phyloP scores from a whole-genome alignment of 2,888 invertebrate species.

The Eupithecia pulchellata region DNA sequence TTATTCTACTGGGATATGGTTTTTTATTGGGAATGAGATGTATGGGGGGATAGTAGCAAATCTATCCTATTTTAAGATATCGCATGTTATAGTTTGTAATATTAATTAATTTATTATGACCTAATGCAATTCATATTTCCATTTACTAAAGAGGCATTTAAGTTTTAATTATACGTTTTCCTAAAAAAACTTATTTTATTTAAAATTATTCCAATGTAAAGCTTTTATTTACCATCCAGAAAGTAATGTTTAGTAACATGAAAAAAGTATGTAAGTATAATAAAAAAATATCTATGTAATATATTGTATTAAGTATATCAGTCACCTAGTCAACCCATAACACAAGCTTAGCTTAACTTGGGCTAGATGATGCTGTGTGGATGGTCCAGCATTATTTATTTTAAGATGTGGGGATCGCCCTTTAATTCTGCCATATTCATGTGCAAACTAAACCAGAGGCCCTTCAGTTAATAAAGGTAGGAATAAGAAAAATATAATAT shows the following conservation, averaged over 20 bases:
- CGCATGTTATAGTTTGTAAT: background rate
- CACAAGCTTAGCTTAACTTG: too few species aligned
- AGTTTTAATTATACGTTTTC: conserved; percentile 50
- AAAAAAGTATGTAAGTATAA: too few species aligned
- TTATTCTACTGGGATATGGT: conserved; percentile 56
- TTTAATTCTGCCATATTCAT: background rate
- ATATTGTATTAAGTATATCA: too few species aligned
- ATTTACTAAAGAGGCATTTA: conserved; percentile 45
- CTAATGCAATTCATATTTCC: conserved; percentile 27
- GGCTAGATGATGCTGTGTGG: too few species aligned
- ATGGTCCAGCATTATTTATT: too few species aligned
- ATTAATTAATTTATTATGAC: conserved; percentile 14
- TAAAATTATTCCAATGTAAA: background rate
- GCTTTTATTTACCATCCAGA: background rate
- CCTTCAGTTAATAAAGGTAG: too few species aligned
- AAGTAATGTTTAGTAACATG: background rate
- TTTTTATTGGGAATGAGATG: conserved; percentile 51
- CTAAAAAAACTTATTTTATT: conserved; percentile 26
- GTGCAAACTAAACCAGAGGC: too few species aligned
- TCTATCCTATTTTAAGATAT: conserved; percentile 14
- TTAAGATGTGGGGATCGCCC: background rate
- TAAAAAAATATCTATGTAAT: too few species aligned
- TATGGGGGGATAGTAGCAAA: conserved; percentile 32
- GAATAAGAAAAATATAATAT: background rate
- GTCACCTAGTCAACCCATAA: too few species aligned